phyloP scores from a whole-genome alignment of 2,113 vertebrate genomes.

The Syrrhaptes paradoxus region DNA sequence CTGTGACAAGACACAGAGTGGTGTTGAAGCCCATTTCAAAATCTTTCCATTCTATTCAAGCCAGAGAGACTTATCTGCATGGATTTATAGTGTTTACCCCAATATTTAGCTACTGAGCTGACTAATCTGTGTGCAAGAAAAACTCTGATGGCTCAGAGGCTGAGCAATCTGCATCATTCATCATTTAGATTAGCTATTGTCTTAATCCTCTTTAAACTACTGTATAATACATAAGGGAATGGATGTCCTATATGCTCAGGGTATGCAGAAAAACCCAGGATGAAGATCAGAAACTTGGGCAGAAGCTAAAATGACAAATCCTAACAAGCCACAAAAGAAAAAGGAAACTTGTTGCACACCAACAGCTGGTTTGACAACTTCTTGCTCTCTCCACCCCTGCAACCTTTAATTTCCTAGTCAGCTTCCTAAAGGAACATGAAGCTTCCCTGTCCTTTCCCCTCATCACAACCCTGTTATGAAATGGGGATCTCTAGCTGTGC shows the following conservation, averaged over 20 bases:
- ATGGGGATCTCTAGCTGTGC: too few relatives aligned
- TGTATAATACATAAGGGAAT: constrained; percentile 51
- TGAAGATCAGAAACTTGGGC: background rate
- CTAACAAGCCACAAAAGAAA: background rate
- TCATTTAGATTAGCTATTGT: constrained; percentile 63
- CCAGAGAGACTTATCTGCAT: constrained; percentile 23
- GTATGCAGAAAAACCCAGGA: background rate
- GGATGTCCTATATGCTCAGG: background rate
- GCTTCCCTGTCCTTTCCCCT: background rate
- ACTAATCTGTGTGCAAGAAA: constrained; percentile 49
- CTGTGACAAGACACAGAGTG: background rate
- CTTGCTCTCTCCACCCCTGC: background rate
- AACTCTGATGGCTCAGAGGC: background rate
- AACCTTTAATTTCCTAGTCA: background rate
- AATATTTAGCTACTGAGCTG: constrained; percentile 52
- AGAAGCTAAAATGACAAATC: background rate
- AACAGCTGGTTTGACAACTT: background rate
- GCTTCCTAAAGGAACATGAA: background rate
- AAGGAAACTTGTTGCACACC: constrained; percentile 3
- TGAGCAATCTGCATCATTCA: constrained; percentile 55
- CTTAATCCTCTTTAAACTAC: constrained; percentile 63
- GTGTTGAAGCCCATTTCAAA: background rate
- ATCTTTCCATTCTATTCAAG: constrained; percentile 37
- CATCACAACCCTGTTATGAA: rapidly evolving
- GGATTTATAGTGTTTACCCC: constrained; percentile 64